Percentiles rank a stretch among this genome's conserved stretches.
Evolutionary conservation across 1,140 invertebrate species (phyloP).

Genomic region (Melipona quadrifasciata): DNA sequence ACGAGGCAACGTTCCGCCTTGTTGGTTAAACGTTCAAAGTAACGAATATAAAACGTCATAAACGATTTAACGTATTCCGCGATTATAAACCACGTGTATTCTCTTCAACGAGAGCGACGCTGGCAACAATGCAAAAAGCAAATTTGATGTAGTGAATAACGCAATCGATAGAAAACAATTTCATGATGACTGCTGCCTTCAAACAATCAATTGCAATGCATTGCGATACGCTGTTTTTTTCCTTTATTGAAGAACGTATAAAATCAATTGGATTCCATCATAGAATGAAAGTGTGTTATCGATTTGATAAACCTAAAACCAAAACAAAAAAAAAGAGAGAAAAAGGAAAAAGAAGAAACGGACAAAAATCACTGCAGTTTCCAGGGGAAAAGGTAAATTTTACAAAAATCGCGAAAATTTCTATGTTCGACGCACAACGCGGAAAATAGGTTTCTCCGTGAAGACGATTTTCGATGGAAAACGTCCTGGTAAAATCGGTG

Average conservation of each 20-base stretch:
- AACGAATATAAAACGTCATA: not conserved
- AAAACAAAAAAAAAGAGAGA: too few species aligned
- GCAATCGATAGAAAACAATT: not conserved
- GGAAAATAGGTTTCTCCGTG: not conserved
- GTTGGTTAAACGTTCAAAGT: not conserved
- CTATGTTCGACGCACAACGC: not conserved
- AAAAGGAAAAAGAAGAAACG: too few species aligned
- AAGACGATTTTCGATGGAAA: not conserved
- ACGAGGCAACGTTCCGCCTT: not conserved
- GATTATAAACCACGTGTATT: not conserved
- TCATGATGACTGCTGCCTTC: not conserved
- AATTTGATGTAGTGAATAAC: conserved; percentile 1
- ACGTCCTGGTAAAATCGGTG: not conserved
- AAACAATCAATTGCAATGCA: not conserved
- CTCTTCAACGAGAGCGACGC: not conserved
- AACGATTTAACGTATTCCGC: not conserved
- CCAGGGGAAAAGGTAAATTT: not conserved
- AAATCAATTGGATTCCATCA: not conserved
- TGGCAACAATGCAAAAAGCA: not conserved
- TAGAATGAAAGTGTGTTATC: not conserved
- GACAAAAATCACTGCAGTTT: not conserved
- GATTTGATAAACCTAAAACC: not conserved
- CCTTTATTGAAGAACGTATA: not conserved
- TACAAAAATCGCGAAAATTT: not conserved
- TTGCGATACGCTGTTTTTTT: not conserved